Base-by-base conservation (phyloP, 2,888 invertebrate species). In the Macropis europaea region DNA sequence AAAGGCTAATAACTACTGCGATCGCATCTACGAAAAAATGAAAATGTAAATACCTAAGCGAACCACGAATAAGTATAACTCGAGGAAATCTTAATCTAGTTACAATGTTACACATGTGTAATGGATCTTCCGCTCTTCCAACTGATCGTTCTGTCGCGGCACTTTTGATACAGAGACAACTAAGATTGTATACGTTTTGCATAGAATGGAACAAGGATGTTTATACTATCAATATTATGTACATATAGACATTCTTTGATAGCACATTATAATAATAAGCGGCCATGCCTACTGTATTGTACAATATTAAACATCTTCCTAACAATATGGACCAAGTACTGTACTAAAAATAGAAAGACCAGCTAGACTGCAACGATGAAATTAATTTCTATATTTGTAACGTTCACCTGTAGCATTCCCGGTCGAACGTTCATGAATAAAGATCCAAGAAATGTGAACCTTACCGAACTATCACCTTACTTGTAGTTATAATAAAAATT, bases 1-100 rank as follows among this genome's bases (percentile, higher is more conserved):
- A 75, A 69, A 73, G 83, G 80, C 79, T 81, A 66, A 79, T 42
- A 79, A 56, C 66, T 80, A 73, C 30, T 66, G 73, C 57, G 52
- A 59, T 67, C 69, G 19, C 53, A 47, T 61, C 36, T 68, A 68
- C 42, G 48, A 66, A 72, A 68, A 69, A 42, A 24, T 63, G 17
- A 54, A 59, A n/a, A 11, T 48, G 32, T 45, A 42, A 53, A 36
- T 45, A 17, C 32, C 15, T 69, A 63, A 60, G 56, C 60, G 42
- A 62, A 52, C 15, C n/a, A 17, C 34, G 57, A 53, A 42, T 28
- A 36, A 56, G 50, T 61, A 45, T 48, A 42, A 45, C 32, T 43
- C 30, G 11, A 24, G 19, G 13, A 53, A 30, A 38, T 30, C 36
- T 48, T 32, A 32, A 48, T n/a, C n/a, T 59, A 57, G 24, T 36